A percentile compares a stretch with the other conserved stretches of the same genome.
Conservation (phyloP, 2,113 vertebrate genomes). For the Quiscalus mexicanus region DNA sequence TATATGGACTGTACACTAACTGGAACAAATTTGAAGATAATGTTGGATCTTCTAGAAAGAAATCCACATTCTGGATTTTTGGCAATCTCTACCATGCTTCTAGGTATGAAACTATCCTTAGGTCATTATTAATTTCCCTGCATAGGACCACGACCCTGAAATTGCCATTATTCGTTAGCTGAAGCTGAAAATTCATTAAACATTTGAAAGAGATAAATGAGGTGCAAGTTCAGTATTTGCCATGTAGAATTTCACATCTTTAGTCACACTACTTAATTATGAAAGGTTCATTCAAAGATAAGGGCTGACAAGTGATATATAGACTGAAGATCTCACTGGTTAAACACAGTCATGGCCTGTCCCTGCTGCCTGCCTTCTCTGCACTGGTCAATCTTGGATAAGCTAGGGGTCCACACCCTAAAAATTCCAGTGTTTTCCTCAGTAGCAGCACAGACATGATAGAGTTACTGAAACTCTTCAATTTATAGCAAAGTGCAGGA, state of each 20-base stretch:
- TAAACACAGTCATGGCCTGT: neutral
- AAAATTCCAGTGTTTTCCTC: neutral
- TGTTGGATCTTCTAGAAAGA: neutral
- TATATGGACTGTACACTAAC: neutral
- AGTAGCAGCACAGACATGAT: neutral
- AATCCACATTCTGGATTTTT: neutral
- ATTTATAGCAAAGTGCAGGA: neutral
- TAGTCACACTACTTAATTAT: neutral
- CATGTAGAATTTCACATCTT: slow-evolving; percentile 26
- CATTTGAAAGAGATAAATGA: slow-evolving; percentile 48
- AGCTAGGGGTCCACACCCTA: neutral
- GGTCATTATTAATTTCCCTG: neutral
- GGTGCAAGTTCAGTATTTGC: slow-evolving; percentile 11
- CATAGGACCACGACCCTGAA: neutral
- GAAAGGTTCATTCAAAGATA: slow-evolving; percentile 26
- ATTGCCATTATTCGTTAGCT: slow-evolving; percentile 24
- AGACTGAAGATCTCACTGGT: neutral
- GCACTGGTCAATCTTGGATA: neutral
- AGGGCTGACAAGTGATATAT: neutral
- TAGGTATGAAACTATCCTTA: neutral
- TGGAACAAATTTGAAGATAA: neutral
- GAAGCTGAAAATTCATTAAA: slow-evolving; percentile 48
- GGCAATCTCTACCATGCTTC: neutral
- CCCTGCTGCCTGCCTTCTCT: neutral
- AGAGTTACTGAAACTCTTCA: neutral